Conservation (phyloP, 2,888 invertebrate genomes). For the Coleophora deauratella region DNA sequence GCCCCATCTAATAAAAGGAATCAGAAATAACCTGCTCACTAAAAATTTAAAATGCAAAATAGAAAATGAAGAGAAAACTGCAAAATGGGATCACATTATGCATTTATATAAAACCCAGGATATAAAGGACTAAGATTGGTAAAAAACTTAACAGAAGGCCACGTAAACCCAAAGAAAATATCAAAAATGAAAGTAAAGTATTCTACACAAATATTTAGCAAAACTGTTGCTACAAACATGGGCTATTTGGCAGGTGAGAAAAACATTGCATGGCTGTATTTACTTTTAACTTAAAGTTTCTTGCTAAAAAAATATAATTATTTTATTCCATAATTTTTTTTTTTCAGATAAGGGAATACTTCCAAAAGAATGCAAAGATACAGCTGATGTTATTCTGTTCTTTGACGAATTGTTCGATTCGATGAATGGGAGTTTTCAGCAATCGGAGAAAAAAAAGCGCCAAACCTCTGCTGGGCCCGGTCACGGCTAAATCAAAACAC, state of each 20-base stretch:
- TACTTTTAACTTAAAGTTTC: background rate
- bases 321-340: background rate
- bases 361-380: constrained; percentile 2
- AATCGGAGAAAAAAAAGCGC: constrained; percentile 5
- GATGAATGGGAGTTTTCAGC: constrained; percentile 6
- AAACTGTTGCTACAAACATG: constrained; percentile 6
- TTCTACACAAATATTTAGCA: constrained; percentile 7
- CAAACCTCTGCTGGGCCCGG: constrained; percentile 7
- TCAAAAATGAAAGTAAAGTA: constrained; percentile 6
- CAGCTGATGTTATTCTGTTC: constrained; percentile 7
- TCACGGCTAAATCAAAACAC: constrained; percentile 10
- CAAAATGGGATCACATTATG: constrained; percentile 10
- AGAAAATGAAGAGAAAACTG: constrained; percentile 2
- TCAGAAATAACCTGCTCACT: constrained; percentile 10
- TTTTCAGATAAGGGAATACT: constrained; percentile 1
- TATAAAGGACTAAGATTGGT: constrained; percentile 7
- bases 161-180: background rate
- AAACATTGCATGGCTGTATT: background rate
- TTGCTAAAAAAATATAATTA: background rate
- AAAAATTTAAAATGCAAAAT: constrained; percentile 2
- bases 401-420: constrained; percentile 9
- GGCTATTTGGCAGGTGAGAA: constrained; percentile 8
- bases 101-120: constrained; percentile 4
- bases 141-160: background rate
- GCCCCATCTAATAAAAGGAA: too few species aligned